A percentile compares a stretch with the other conserved stretches of the same genome.
Evolutionary conservation across 2,888 invertebrate genomes (phyloP).

Genomic region (Atethmia centrago): DNA sequence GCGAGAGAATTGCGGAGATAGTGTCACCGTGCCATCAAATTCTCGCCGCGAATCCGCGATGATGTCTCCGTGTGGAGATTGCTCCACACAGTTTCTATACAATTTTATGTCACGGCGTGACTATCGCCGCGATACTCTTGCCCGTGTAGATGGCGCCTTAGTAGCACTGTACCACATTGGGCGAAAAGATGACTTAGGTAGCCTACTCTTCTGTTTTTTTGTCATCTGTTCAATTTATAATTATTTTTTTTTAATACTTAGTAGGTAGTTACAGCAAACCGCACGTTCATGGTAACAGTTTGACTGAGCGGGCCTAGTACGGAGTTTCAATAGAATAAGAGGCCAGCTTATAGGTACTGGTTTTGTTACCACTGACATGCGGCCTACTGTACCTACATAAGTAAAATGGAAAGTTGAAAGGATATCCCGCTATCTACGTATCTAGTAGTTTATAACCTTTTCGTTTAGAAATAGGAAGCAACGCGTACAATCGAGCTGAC

Average conservation of each 20-base stretch:
- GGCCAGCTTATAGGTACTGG: background rate
- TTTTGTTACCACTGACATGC: background rate
- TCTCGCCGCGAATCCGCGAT: too few relatives aligned
- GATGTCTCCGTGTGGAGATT: too few relatives aligned
- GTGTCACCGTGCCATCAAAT: too few relatives aligned
- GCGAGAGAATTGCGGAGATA: too few relatives aligned
- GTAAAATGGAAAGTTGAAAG: slow-evolving; percentile 7
- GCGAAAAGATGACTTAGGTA: too few relatives aligned
- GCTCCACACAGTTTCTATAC: too few relatives aligned
- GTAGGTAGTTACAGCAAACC: too few relatives aligned
- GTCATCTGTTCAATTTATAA: background rate
- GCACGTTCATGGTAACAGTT: background rate
- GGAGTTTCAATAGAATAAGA: background rate
- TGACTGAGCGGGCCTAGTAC: background rate
- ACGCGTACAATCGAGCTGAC: slow-evolving; percentile 13
- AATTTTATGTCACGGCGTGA: too few relatives aligned
- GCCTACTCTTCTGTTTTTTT: background rate
- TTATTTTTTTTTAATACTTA: too few relatives aligned
- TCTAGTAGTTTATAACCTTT: background rate
- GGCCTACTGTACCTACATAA: background rate
- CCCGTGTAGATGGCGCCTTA: too few relatives aligned
- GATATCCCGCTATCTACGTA: slow-evolving; percentile 7
- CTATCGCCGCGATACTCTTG: too few relatives aligned
- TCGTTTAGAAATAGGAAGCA: slow-evolving; percentile 11
- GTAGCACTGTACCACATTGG: too few relatives aligned